A percentile compares a stretch with the other conserved stretches of the same genome.
These are phyloP conservation scores for Desmodus rotundus DNA, from an alignment of 2,113 vertebrate species.

Conservation along the genomic window DNA sequence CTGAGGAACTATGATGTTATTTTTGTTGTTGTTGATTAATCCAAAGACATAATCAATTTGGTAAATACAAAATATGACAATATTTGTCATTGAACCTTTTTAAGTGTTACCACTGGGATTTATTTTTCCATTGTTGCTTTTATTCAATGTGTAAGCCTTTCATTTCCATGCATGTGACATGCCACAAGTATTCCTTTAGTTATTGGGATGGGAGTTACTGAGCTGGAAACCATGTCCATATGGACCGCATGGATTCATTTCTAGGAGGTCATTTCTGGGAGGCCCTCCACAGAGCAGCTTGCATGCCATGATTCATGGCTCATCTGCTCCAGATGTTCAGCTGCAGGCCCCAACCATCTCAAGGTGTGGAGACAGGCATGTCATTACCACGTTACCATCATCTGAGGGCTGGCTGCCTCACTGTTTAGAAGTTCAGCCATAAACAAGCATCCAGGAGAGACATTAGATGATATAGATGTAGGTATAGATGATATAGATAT, in stretches of 20 bases:
- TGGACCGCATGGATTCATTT: rapidly evolving
- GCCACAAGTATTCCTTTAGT: rapidly evolving
- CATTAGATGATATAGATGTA: not conserved
- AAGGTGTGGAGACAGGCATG: rapidly evolving
- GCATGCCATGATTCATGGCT: rapidly evolving
- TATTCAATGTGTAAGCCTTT: not conserved
- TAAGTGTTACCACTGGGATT: not conserved
- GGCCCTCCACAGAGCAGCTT: rapidly evolving
- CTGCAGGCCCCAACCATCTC: not conserved
- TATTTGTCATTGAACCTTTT: not conserved
- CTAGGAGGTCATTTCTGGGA: rapidly evolving
- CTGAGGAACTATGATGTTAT: too few species aligned
- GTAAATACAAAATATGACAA: rapidly evolving
- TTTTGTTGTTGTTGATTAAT: not conserved
- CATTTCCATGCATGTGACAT: too few species aligned
- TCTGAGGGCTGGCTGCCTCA: too few species aligned
- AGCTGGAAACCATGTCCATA: not conserved
- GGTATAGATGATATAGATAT: too few species aligned
- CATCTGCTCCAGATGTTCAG: rapidly evolving
- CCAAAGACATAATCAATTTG: not conserved
- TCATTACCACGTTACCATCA: rapidly evolving
- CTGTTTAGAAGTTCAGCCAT: not conserved
- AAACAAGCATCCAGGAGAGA: not conserved
- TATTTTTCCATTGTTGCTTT: not conserved
- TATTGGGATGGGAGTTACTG: too few species aligned